Conservation (phyloP, 2,888 invertebrate genomes). For the Drosophila limbata region DNA sequence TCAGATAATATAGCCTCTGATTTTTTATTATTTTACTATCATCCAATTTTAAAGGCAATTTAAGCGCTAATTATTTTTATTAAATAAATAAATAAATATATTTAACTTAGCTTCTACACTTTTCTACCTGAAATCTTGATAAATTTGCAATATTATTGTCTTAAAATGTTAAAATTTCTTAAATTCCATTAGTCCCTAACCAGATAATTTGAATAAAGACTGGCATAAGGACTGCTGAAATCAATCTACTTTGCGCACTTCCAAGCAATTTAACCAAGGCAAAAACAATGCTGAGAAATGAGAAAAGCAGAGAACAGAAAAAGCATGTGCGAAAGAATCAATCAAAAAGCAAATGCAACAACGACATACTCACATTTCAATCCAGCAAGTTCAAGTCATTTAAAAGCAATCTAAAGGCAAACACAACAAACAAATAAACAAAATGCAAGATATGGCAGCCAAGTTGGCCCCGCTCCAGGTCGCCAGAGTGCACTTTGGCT, state of each 20-base stretch:
- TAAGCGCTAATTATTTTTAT: too few relatives aligned
- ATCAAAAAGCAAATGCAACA: slow-evolving; percentile 57
- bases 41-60: too few relatives aligned
- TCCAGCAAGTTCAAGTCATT: slow-evolving; percentile 73
- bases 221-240: slow-evolving; percentile 15
- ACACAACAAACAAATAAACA: slow-evolving; percentile 58
- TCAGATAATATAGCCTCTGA: too few relatives aligned
- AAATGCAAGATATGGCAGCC: slow-evolving; percentile 50
- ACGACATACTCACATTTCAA: slow-evolving; percentile 37
- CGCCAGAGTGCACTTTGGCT: slow-evolving; percentile 58
- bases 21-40: too few relatives aligned
- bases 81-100: too few relatives aligned
- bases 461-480: slow-evolving; percentile 59
- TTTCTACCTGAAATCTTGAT: neutral
- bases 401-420: slow-evolving; percentile 73
- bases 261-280: slow-evolving; percentile 69
- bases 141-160: neutral
- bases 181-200: neutral
- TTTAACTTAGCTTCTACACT: too few relatives aligned
- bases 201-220: slow-evolving; percentile 17
- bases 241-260: slow-evolving; percentile 76
- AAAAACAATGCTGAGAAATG: slow-evolving; percentile 48
- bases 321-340: slow-evolving; percentile 65
- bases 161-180: slow-evolving; percentile 1
- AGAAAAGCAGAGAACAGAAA: slow-evolving; percentile 21